Conservation (phyloP, 2,113 vertebrate genomes). For the Pongo abelii region DNA sequence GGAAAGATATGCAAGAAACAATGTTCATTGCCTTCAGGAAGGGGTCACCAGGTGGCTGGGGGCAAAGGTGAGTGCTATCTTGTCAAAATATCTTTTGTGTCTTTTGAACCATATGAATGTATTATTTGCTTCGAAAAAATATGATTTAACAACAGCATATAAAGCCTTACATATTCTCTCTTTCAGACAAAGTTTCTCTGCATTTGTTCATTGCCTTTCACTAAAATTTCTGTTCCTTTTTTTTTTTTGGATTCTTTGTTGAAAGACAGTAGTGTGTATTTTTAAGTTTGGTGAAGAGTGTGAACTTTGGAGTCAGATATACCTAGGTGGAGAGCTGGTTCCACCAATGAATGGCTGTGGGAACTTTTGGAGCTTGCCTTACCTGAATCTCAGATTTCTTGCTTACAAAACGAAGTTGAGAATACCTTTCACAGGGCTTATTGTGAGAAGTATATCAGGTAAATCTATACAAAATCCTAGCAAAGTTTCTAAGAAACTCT, state of each 20-base stretch:
- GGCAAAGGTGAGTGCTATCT: neutral
- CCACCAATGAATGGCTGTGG: too few species aligned
- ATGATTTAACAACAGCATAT: neutral
- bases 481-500: neutral
- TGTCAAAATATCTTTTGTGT: neutral
- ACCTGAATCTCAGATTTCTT: neutral
- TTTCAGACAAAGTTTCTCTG: neutral
- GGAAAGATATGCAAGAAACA: neutral
- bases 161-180: neutral
- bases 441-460: neutral
- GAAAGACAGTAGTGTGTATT: neutral
- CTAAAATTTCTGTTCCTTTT: neutral
- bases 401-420: neutral
- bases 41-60: neutral
- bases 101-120: neutral
- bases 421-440: neutral
- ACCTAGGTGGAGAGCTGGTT: neutral
- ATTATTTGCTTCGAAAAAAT: neutral
- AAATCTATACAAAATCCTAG: neutral
- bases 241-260: slow-evolving; percentile 20
- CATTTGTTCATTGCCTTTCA: neutral
- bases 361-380: neutral
- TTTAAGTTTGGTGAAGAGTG: neutral
- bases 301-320: neutral
- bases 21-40: neutral